These are phyloP conservation scores for Conops quadrifasciatus DNA, from an alignment of 2,888 invertebrate species.

Conservation along the genomic window DNA sequence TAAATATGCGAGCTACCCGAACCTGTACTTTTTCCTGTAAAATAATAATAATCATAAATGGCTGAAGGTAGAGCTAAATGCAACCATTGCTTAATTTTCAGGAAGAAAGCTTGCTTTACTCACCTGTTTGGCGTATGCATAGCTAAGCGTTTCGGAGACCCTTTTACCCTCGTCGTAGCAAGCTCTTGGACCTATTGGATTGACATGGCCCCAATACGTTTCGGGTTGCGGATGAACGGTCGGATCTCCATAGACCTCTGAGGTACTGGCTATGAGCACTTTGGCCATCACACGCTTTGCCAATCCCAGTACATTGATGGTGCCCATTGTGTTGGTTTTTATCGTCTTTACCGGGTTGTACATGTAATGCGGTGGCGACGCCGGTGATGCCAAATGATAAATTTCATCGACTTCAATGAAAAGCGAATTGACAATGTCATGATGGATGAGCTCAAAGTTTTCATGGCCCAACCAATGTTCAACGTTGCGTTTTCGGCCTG, in stretches of 20 bases:
- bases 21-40: slow-evolving; percentile 86
- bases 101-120: slow-evolving; percentile 28
- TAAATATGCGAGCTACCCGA: slow-evolving; percentile 97
- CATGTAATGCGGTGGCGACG: slow-evolving; percentile 99
- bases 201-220: slow-evolving; percentile 99
- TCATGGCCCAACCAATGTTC: slow-evolving; percentile 99
- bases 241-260: slow-evolving; percentile 99
- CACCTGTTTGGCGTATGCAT: slow-evolving; percentile 93
- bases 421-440: slow-evolving; percentile 97
- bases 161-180: slow-evolving; percentile 99
- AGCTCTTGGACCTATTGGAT: slow-evolving; percentile 95
- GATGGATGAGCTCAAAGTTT: slow-evolving; percentile 98
- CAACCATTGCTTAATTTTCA: background rate
- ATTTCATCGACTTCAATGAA: slow-evolving; percentile 98
- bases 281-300: slow-evolving; percentile 93
- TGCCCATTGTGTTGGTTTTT: slow-evolving; percentile 96
- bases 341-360: slow-evolving; percentile 99
- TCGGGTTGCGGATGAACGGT: slow-evolving; percentile 98
- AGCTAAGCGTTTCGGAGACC: slow-evolving; percentile 92
- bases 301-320: slow-evolving; percentile 90
- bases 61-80: background rate
- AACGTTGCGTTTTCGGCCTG: slow-evolving; percentile 95
- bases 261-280: slow-evolving; percentile 96
- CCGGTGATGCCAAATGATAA: slow-evolving; percentile 98
- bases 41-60: slow-evolving; percentile 10